Conservation (phyloP, 2,113 vertebrate genomes). For the Platysternon megacephalum region DNA sequence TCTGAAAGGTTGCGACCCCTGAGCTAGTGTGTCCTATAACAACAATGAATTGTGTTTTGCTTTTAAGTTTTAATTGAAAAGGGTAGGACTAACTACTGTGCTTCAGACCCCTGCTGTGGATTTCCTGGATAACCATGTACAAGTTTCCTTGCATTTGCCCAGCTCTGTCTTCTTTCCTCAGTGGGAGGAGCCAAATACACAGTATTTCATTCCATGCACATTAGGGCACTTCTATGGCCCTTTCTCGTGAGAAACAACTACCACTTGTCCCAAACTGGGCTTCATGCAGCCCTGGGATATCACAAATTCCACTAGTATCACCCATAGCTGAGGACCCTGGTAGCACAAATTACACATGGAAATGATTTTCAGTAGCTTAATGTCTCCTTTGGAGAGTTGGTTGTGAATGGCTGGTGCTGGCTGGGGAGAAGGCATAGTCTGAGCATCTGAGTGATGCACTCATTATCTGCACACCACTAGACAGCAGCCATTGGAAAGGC, state of each 20-base stretch:
- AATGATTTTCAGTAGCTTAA: neutral
- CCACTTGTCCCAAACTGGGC: rapidly evolving
- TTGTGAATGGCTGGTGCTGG: neutral
- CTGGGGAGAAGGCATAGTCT: neutral
- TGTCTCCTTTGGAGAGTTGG: neutral
- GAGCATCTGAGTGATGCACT: neutral
- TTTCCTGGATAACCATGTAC: neutral
- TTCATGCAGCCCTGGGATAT: neutral
- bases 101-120: neutral
- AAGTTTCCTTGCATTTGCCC: neutral
- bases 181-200: neutral
- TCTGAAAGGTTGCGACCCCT: too few species aligned
- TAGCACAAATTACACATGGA: neutral
- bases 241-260: neutral
- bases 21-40: neutral
- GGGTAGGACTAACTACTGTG: too few species aligned
- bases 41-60: neutral
- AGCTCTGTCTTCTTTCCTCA: neutral
- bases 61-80: neutral
- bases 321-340: neutral
- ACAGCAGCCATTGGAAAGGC: neutral
- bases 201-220: neutral
- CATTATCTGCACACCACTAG: neutral
- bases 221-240: neutral
- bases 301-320: rapidly evolving